Conservation (phyloP, 2,113 vertebrate species). For the Prolemur simus region DNA sequence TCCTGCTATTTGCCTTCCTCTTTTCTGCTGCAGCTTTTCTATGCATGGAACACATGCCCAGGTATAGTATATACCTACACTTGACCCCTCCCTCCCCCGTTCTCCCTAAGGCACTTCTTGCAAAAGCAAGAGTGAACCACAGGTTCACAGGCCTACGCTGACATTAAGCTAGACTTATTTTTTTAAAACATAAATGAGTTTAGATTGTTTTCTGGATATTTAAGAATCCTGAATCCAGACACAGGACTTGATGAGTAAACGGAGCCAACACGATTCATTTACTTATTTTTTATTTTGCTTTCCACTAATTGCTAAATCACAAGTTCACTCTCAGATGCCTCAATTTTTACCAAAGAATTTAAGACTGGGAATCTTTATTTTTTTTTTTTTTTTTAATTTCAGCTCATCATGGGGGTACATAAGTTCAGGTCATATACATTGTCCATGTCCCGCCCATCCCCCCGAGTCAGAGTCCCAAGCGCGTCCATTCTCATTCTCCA, state of each 20-base stretch:
- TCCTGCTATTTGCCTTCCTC: neutral
- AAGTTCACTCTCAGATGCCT: neutral
- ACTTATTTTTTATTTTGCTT: neutral
- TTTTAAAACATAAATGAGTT: slow-evolving; percentile 2
- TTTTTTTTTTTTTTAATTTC: no score
- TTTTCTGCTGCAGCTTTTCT: neutral
- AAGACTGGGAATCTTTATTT: neutral
- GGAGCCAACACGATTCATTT: neutral
- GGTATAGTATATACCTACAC: fast-evolving
- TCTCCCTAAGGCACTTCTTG: neutral
- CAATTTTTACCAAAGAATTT: neutral
- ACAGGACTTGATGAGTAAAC: neutral
- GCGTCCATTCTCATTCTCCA: no score
- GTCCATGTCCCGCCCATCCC: no score
- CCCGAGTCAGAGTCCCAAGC: no score
- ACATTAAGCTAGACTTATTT: neutral
- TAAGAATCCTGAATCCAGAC: neutral
- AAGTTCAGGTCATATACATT: no score
- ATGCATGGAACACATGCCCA: fast-evolving
- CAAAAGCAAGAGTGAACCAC: neutral
- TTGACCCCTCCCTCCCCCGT: neutral
- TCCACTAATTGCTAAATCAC: neutral
- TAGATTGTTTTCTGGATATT: neutral
- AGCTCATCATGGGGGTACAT: no score
- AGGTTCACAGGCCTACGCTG: neutral